A percentile compares a stretch with the other conserved stretches of the same genome.
Evolutionary conservation across 2,888 invertebrate genomes (phyloP).

Genomic region (Drosophila colorata): DNA sequence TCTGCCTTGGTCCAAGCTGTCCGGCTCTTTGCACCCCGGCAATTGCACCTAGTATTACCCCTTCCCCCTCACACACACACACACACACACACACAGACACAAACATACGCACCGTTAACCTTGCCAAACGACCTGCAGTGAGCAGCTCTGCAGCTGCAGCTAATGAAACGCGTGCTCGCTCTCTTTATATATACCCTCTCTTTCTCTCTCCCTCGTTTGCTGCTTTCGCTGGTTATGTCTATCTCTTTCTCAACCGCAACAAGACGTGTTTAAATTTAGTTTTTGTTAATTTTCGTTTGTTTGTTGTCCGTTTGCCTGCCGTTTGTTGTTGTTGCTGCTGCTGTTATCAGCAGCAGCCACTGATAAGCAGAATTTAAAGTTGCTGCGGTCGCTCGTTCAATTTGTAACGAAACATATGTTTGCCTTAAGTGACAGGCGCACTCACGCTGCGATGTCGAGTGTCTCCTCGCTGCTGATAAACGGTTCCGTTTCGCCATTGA

Average conservation of each 20-base stretch:
- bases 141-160: constrained; percentile 64
- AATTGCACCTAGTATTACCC: constrained; percentile 25
- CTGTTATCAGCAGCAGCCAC: constrained; percentile 53
- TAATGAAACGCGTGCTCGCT: constrained; percentile 59
- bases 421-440: constrained; percentile 74
- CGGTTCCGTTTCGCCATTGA: constrained; percentile 22
- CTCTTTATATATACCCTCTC: constrained; percentile 6
- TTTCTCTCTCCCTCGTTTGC: constrained; percentile 5
- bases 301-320: constrained; percentile 48
- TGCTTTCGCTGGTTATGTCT: constrained; percentile 2
- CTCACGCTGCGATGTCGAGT: constrained; percentile 49
- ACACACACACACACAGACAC: constrained; percentile 1
- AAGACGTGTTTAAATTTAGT: constrained; percentile 78
- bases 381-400: constrained; percentile 67
- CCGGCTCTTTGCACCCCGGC: constrained; percentile 21
- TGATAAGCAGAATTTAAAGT: constrained; percentile 65
- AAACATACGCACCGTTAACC: constrained; percentile 51
- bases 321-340: constrained; percentile 26
- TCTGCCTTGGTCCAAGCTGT: constrained; percentile 24
- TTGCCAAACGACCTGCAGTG: constrained; percentile 63
- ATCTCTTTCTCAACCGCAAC: constrained; percentile 51
- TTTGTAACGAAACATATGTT: constrained; percentile 77
- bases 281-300: constrained; percentile 76
- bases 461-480: constrained; percentile 41
- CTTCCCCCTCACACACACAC: not conserved